Evolutionary conservation across 2,888 invertebrate genomes (phyloP), one percentile per base, ranked within the genome.

Genomic region (Acleris cristana): DNA sequence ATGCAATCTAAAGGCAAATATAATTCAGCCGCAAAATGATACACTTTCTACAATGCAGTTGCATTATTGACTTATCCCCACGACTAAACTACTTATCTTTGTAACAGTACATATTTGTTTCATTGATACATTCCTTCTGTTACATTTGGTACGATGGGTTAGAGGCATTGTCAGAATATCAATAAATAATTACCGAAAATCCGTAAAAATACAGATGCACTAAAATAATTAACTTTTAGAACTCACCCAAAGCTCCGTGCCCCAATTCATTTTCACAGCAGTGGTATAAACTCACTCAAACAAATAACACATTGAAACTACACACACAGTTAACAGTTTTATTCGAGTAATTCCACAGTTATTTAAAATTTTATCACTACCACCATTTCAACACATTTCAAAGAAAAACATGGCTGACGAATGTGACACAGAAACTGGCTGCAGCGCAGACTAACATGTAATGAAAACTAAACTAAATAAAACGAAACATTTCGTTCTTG

Each of bases 191-290:
- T n/a, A 7, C 34, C 53, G 23, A 58, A 67, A 61, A 49, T 34
- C 53, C 34, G 48, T n/a, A 45, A 52, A 56, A 56, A 61, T 66
- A 61, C 51, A 66, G 61, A 66, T 66, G 61, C 52, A 40, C n/a
- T 45, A 61, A 26, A n/a, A n/a, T n/a, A n/a, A 72, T 54, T 65
- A 72, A 68, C 58, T 58, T 62, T 58, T 71, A 74, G 70, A 74
- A 93, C 94, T 94, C 89, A 95, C 95, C 95, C 95, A 95, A 87
- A 95, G 94, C 90, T 95, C 95, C 70, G 94, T 94, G 87, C 95
- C 95, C 95, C 95, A 95, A 91, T 94, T 95, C 94, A 94, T 94
- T 90, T 91, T 94, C 78, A 86, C 87, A 79, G 83, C 79, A 78
- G 81, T 80, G 81, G 80, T 78, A 81, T 87, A 87, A 86, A 85